Evolutionary conservation across 2,797 vertebrate genomes (phyloP).

Genomic region (Pipistrellus pygmaeus): DNA sequence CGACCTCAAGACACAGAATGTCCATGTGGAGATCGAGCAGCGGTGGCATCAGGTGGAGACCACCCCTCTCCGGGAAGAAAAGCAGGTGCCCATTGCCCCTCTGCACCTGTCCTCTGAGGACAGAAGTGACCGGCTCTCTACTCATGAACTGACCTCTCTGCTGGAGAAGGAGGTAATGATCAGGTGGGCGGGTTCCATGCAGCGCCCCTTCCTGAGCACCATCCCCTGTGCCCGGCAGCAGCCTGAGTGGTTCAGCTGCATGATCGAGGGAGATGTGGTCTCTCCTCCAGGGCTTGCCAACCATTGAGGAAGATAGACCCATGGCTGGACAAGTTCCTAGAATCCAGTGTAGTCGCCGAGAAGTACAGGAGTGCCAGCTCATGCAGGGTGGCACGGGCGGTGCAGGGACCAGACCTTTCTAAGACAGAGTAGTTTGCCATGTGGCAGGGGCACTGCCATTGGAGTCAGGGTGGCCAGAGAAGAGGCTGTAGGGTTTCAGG

Average conservation of each 20-base stretch:
- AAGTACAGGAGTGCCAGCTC: background rate
- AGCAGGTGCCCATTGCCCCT: slow-evolving; percentile 94
- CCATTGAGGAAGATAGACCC: background rate
- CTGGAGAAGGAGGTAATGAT: slow-evolving; percentile 95
- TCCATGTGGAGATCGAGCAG: slow-evolving; percentile 96
- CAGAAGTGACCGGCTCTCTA: slow-evolving; percentile 87
- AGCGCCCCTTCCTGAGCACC: background rate
- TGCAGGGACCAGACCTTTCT: background rate
- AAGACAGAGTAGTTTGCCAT: background rate
- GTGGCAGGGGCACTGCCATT: background rate
- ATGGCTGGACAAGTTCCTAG: background rate
- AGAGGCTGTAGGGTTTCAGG: background rate
- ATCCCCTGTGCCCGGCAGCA: background rate
- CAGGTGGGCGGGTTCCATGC: background rate
- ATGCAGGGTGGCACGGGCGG: background rate
- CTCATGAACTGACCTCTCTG: slow-evolving; percentile 92
- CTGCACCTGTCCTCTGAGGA: slow-evolving; percentile 83
- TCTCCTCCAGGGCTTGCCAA: background rate
- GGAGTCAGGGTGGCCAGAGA: background rate
- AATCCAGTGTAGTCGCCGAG: background rate
- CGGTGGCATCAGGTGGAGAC: slow-evolving; percentile 99
- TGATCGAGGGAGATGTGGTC: background rate
- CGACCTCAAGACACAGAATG: slow-evolving; percentile 87
- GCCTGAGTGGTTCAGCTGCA: background rate
- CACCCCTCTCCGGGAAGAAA: slow-evolving; percentile 96